Evolutionary conservation across 2,888 invertebrate species (phyloP), one percentile per base, ranked within the genome.

Genomic region (Oasisia sp.): DNA sequence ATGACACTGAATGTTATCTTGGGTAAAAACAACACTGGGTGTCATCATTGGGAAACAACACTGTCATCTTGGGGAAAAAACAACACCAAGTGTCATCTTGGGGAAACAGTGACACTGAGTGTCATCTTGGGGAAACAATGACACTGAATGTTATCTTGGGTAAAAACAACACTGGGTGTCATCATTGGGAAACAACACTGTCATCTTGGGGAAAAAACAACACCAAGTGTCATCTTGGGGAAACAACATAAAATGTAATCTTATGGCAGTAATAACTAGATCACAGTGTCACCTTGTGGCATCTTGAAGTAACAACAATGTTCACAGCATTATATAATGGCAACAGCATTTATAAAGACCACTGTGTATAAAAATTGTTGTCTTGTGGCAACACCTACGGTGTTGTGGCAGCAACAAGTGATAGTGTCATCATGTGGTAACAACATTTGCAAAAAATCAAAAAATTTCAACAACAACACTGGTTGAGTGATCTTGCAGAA

Each of bases 101-200:
- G 14, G 27, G 19, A 7, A 74, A 74, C 19, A 19, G 27, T 27
- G 27, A 74, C 74, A 74, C 0, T 74, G 74, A 74, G 19, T 74
- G 27, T 56, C 9, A 56, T 56, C 56, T 56, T 56, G 38, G 38
- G 38, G 8, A 14, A 11, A 56, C 56, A 56, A 56, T 19, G 19
- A 56, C 56, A 56, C 11, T 56, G 56, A 56, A 2, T 74, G 27
- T 5, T n/a, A 74, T 74, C 94, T 97, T 97, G 92, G 38, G 38
- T 1, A 50, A 91, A 92, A 91, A 93, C 44, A 91, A 58, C 90
- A n/a, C 32, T 38, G 12, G 32, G 9, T 90, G 32, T 90, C 14
- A n/a, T n/a, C n/a, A n/a, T n/a, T n/a, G n/a, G n/a, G n/a, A n/a
- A n/a, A n/a, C n/a, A n/a, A n/a, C n/a, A n/a, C n/a, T n/a, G n/a